phyloP scores from a whole-genome alignment of 2,113 vertebrate genomes.

The Eira barbara region DNA sequence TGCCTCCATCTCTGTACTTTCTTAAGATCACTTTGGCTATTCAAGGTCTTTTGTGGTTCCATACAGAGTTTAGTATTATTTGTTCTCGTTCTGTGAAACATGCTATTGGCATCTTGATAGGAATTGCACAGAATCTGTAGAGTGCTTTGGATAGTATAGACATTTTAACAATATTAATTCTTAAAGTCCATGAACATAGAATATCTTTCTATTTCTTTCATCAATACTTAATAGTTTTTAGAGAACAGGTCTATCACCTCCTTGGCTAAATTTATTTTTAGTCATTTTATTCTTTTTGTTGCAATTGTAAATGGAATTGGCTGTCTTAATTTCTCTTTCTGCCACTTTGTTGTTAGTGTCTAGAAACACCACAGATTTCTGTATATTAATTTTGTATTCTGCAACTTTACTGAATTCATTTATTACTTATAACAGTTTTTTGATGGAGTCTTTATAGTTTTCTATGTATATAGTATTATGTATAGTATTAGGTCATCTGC shows the following conservation, averaged over 20 bases:
- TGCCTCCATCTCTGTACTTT: not conserved
- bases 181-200: not conserved
- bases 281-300: not conserved
- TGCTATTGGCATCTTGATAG: not conserved
- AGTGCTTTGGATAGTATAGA: not conserved
- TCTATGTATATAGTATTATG: not conserved
- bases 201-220: not conserved
- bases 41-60: not conserved
- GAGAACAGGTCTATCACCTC: not conserved
- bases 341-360: not conserved
- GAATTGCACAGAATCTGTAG: not conserved
- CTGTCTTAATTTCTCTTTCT: not conserved
- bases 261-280: not conserved
- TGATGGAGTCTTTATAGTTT: not conserved
- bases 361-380: not conserved
- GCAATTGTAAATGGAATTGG: not conserved
- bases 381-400: not conserved
- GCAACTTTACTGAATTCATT: not conserved
- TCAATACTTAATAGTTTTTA: not conserved
- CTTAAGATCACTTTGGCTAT: not conserved
- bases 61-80: not conserved
- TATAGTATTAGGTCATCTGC: not conserved
- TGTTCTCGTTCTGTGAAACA: not conserved
- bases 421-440: not conserved
- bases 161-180: not conserved